Evolutionary conservation across 2,113 vertebrate genomes (phyloP), one percentile per base, ranked within the genome.

Genomic region (Corydoras sp.): DNA sequence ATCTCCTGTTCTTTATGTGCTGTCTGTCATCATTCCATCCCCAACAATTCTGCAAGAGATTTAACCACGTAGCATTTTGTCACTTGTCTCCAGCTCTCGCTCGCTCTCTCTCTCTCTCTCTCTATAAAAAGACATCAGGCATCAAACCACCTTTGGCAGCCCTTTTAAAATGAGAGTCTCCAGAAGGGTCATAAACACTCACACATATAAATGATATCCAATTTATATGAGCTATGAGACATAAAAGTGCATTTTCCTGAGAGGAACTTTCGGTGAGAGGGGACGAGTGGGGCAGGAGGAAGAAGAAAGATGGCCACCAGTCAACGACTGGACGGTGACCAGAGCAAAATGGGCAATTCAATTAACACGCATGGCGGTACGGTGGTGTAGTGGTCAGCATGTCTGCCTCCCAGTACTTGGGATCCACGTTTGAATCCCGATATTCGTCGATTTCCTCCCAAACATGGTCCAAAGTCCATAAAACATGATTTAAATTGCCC

Each of bases 191-290:
- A 71, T 78, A 72, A 78, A 78, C 68, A 75, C 69, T 59, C 68
- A 69, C 30, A 69, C 76, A 77, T 68, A 78, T 69, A 75, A 64
- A 78, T 75, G 56, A 78, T 75, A 72, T 69, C 69, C 69, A 69
- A 79, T 76, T 72, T 69, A 61, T 60, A 72, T 69, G 69, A 69
- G 56, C 65, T 61, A 69, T 79, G 61, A 72, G 77, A 75, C 73
- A 75, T 64, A 54, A 75, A 72, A 64, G 60, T 68, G 13, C 67
- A 76, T 72, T 56, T 72, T 61, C 48, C 55, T 43, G 4, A 5
- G 35, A 43, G 35, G 35, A 43, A 43, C 4, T 43, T 43, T 8
- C 4, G 35, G 35, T 43, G 35, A 43, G 35, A 43, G 0, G 35
- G 4, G 35, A 43, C 35, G 35, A 5, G 35, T 43, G 35, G 35